These are phyloP conservation scores for Drosophila bocqueti DNA, from an alignment of 1,140 invertebrate genomes.

Conservation along the genomic window DNA sequence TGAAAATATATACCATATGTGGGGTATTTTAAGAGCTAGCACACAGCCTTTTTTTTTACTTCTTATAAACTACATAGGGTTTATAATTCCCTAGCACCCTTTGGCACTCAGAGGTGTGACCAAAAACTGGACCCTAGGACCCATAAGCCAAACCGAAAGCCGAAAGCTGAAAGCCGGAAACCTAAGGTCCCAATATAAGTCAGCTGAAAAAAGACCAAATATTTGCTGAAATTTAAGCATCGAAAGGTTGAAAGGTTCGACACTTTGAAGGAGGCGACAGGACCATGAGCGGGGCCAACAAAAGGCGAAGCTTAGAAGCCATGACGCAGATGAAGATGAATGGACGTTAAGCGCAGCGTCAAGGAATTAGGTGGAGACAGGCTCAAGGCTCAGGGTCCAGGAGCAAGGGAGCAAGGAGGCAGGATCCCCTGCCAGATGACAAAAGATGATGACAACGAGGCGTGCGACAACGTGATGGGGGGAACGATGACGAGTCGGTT, in stretches of 20 bases:
- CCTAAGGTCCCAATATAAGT: background rate
- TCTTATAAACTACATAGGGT: background rate
- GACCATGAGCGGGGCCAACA: constrained; percentile 11
- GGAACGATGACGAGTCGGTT: constrained; percentile 14
- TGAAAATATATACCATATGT: too few species aligned
- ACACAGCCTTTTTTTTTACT: too few species aligned
- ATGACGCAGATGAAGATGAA: constrained; percentile 73
- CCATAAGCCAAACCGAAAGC: background rate
- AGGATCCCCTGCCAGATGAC: constrained; percentile 12
- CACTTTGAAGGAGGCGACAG: constrained; percentile 20
- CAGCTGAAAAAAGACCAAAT: constrained; percentile 36
- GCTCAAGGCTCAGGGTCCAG: constrained; percentile 26
- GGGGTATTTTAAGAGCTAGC: too few species aligned
- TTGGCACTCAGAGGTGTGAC: background rate
- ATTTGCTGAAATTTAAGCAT: constrained; percentile 73
- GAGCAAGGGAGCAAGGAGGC: constrained; percentile 16
- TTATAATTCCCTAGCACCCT: background rate
- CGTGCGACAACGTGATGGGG: constrained; percentile 1
- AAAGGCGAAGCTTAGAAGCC: constrained; percentile 61
- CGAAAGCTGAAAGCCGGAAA: background rate
- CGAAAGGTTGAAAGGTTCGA: constrained; percentile 71
- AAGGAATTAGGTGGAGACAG: constrained; percentile 70
- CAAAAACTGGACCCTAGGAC: constrained; percentile 5
- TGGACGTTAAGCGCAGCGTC: constrained; percentile 65
- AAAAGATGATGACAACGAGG: constrained; percentile 44